phyloP scores from a whole-genome alignment of 2,113 vertebrate species.

The Rhinoderma darwinii region DNA sequence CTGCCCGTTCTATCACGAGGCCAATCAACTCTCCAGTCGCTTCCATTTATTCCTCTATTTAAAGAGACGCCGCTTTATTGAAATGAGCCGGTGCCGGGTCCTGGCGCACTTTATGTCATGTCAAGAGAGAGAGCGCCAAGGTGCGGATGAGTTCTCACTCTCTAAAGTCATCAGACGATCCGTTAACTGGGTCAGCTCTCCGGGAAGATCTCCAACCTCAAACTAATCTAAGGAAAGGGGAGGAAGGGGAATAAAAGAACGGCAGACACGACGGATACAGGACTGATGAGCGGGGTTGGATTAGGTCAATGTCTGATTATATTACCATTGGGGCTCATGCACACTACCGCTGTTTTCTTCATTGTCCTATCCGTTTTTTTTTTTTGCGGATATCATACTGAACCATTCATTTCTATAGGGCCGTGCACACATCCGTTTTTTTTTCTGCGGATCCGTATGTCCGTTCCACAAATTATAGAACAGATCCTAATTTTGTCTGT shows the following conservation, averaged over 20 bases:
- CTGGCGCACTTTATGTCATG: background rate
- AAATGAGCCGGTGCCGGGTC: background rate
- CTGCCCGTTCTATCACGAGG: constrained; percentile 21
- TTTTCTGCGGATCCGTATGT: too few species aligned
- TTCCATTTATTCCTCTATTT: constrained; percentile 12
- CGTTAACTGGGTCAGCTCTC: constrained; percentile 19
- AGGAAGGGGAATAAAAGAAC: background rate
- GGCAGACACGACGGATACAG: background rate
- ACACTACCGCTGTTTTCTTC: too few species aligned
- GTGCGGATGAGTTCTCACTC: background rate
- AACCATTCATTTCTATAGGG: too few species aligned
- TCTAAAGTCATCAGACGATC: background rate
- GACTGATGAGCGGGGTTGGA: too few species aligned
- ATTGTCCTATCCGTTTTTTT: too few species aligned
- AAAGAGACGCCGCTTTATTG: background rate
- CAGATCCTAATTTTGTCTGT: too few species aligned
- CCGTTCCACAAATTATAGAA: too few species aligned
- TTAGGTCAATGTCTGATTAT: too few species aligned
- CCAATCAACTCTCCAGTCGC: constrained; percentile 4
- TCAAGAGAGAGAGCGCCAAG: background rate
- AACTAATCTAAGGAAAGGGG: background rate
- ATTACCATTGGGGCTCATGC: too few species aligned
- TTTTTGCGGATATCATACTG: too few species aligned
- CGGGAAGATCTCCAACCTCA: background rate
- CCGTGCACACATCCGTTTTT: too few species aligned